Evolutionary conservation across 1,140 invertebrate species (phyloP).

Genomic region (Pinna nobilis): DNA sequence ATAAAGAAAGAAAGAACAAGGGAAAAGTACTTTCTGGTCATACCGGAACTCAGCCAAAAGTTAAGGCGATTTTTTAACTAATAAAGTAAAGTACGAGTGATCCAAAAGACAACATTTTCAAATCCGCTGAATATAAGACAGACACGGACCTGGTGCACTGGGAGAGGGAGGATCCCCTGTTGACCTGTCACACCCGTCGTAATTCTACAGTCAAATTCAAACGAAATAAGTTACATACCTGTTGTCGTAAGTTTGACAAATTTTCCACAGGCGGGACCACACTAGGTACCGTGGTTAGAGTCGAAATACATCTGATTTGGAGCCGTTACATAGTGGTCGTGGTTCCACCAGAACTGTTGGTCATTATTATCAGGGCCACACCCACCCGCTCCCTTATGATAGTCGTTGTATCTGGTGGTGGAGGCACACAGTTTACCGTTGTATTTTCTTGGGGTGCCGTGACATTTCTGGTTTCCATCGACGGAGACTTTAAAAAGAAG

Average conservation of each 20-base stretch:
- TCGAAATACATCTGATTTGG: slow-evolving; percentile 52
- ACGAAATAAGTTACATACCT: too few relatives aligned
- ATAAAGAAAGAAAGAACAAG: too few relatives aligned
- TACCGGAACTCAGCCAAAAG: too few relatives aligned
- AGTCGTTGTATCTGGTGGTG: slow-evolving; percentile 56
- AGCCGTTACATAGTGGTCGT: slow-evolving; percentile 38
- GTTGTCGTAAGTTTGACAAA: slow-evolving; percentile 57
- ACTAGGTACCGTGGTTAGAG: slow-evolving; percentile 37
- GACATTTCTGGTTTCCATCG: slow-evolving; percentile 47
- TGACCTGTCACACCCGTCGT: too few relatives aligned
- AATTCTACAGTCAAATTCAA: too few relatives aligned
- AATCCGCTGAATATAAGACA: too few relatives aligned
- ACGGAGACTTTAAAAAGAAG: too few relatives aligned
- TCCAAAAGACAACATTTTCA: too few relatives aligned
- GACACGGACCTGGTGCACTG: not conserved
- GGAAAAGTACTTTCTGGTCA: too few relatives aligned
- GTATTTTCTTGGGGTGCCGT: slow-evolving; percentile 33
- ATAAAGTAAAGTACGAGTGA: too few relatives aligned
- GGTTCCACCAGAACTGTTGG: slow-evolving; percentile 47
- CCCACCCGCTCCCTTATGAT: slow-evolving; percentile 59
- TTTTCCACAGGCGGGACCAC: slow-evolving; percentile 51
- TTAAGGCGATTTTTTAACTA: too few relatives aligned
- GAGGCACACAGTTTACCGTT: slow-evolving; percentile 57
- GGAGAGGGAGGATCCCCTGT: too few relatives aligned
- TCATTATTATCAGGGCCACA: slow-evolving; percentile 51